Evolutionary conservation across 2,888 invertebrate species (phyloP).

Genomic region (Pandemis corylana): DNA sequence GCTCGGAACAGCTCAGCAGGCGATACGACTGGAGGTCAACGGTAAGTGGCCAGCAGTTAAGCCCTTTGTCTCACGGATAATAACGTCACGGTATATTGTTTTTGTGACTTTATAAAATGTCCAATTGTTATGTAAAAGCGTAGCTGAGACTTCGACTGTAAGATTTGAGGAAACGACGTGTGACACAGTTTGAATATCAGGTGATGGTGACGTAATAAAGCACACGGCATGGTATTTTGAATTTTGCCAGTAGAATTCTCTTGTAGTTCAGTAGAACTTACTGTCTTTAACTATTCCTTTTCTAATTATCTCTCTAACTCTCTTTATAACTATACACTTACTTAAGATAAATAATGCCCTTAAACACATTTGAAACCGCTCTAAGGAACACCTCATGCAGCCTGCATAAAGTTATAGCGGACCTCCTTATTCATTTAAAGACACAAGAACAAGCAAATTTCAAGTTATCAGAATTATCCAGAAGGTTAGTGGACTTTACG

Average conservation of each 20-base stretch:
- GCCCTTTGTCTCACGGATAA: too few relatives aligned
- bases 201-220: neutral
- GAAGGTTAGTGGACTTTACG: too few relatives aligned
- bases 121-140: too few relatives aligned
- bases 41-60: slow-evolving; percentile 84
- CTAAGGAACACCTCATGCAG: neutral
- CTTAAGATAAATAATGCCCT: slow-evolving; percentile 26
- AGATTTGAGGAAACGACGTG: neutral
- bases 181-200: neutral
- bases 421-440: too few relatives aligned
- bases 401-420: too few relatives aligned
- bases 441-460: too few relatives aligned
- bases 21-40: slow-evolving; percentile 89
- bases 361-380: neutral
- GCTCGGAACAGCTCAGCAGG: slow-evolving; percentile 87
- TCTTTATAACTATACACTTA: neutral
- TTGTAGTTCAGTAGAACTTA: neutral
- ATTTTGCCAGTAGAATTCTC: neutral
- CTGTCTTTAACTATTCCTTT: neutral
- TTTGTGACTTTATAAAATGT: too few relatives aligned
- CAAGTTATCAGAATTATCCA: too few relatives aligned
- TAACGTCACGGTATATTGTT: too few relatives aligned
- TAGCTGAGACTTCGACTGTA: too few relatives aligned
- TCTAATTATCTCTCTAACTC: slow-evolving; percentile 5
- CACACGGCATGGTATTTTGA: neutral